Evolutionary conservation across 2,113 vertebrate genomes (phyloP).

Genomic region (Rhinichthys klamathensis): DNA sequence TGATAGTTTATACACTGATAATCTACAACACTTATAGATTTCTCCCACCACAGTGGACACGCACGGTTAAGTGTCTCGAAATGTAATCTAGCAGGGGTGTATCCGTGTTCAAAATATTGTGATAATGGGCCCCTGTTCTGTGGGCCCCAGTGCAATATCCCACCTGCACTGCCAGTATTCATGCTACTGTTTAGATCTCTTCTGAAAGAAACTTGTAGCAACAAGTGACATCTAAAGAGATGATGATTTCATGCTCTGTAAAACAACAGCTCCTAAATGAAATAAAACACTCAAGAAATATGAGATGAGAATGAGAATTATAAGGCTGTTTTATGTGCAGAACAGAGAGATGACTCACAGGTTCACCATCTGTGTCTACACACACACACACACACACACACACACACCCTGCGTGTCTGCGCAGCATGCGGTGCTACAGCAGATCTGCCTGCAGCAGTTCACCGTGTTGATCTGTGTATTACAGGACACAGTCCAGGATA

Average conservation of each 20-base stretch:
- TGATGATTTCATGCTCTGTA: conserved; percentile 11
- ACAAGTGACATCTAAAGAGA: conserved; percentile 7
- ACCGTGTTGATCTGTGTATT: not conserved
- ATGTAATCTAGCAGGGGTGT: not conserved
- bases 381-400: conserved; percentile 9
- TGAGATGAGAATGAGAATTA: not conserved
- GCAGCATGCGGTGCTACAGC: conserved; percentile 24
- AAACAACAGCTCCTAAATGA: not conserved
- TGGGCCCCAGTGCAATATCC: not conserved
- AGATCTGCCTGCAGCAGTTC: conserved; percentile 23
- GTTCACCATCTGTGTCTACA: conserved; percentile 19
- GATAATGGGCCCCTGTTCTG: not conserved
- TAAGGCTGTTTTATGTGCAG: conserved; percentile 3
- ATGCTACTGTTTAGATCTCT: not conserved
- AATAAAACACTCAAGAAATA: not conserved
- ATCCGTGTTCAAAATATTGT: not conserved
- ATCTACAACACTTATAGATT: not conserved
- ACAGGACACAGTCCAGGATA: conserved; percentile 19
- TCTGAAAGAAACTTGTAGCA: not conserved
- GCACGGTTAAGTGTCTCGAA: not conserved
- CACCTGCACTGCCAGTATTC: not conserved
- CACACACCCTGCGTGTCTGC: conserved; percentile 7
- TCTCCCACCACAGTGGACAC: not conserved
- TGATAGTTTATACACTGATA: not conserved
- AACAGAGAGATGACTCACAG: conserved; percentile 24